Evolutionary conservation across 2,888 invertebrate genomes (phyloP).

Genomic region (Brachypterus glaber): DNA sequence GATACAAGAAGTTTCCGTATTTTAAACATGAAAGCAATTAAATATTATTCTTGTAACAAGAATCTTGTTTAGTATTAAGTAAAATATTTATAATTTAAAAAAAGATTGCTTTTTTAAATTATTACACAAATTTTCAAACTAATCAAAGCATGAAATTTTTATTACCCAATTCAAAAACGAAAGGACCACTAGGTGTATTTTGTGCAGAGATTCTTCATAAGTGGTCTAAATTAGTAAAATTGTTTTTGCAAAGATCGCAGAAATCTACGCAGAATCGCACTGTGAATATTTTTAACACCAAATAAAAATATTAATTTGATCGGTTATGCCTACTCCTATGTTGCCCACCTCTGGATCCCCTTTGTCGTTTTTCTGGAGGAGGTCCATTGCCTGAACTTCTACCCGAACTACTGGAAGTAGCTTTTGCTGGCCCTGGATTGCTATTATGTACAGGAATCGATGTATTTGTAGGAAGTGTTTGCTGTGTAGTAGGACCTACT

Average conservation of each 20-base stretch:
- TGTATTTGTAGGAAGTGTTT: slow-evolving; percentile 22
- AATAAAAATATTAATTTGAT: slow-evolving; percentile 6
- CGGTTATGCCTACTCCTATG: slow-evolving; percentile 36
- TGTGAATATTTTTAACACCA: neutral
- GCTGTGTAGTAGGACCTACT: slow-evolving; percentile 31
- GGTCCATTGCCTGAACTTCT: slow-evolving; percentile 28
- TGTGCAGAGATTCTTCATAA: no score
- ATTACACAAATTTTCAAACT: no score
- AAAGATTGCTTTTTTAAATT: slow-evolving; percentile 2
- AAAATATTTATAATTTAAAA: no score
- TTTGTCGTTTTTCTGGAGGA: slow-evolving; percentile 33
- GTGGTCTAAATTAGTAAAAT: no score
- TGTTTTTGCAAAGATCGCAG: no score
- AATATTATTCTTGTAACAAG: no score
- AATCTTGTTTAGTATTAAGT: no score
- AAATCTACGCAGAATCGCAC: no score
- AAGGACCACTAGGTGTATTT: no score
- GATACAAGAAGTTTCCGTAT: no score
- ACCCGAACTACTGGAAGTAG: slow-evolving; percentile 25
- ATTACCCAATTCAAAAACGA: no score
- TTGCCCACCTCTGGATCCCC: slow-evolving; percentile 36
- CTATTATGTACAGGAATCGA: slow-evolving; percentile 33
- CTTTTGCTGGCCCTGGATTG: slow-evolving; percentile 30
- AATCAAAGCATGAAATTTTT: neutral
- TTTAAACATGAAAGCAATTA: no score